These are phyloP conservation scores for Falco cherrug DNA, from an alignment of 2,797 vertebrate genomes.

Conservation along the genomic window DNA sequence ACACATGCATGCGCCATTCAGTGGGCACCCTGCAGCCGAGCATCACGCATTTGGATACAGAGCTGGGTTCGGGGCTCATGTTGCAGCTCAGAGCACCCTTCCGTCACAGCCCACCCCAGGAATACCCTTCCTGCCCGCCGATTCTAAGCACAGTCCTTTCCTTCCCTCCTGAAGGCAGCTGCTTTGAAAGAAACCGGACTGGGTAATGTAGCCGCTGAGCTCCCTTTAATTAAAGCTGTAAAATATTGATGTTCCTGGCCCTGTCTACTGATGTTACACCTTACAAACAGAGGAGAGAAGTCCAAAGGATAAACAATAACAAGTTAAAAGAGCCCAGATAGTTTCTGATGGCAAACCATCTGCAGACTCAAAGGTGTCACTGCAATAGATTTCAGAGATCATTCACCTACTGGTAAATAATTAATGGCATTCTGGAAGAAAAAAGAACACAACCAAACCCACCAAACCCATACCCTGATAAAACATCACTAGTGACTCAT, in stretches of 20 bases:
- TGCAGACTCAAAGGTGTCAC: slow-evolving; percentile 62
- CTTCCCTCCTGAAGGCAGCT: not conserved
- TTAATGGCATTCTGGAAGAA: slow-evolving; percentile 62
- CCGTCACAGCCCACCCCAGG: not conserved
- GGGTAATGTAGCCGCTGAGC: not conserved
- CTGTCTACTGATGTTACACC: slow-evolving; percentile 68
- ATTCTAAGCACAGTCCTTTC: not conserved
- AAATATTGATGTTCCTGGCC: slow-evolving; percentile 82
- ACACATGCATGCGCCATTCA: no score
- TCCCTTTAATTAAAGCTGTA: slow-evolving; percentile 74
- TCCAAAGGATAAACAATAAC: slow-evolving; percentile 67
- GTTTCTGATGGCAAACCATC: slow-evolving; percentile 68
- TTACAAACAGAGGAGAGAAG: slow-evolving; percentile 51
- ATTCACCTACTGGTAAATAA: slow-evolving; percentile 70
- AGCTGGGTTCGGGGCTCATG: not conserved
- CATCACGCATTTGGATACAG: rapidly evolving
- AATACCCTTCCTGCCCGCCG: rapidly evolving
- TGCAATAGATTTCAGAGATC: slow-evolving; percentile 65
- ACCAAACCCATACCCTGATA: not conserved
- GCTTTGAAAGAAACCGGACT: not conserved
- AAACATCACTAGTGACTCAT: slow-evolving; percentile 31
- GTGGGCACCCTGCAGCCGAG: not conserved
- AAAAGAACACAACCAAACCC: not conserved
- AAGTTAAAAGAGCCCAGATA: slow-evolving; percentile 68
- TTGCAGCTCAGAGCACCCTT: rapidly evolving